These are phyloP conservation scores for Myopa testacea DNA, from an alignment of 2,888 invertebrate species.

Conservation along the genomic window DNA sequence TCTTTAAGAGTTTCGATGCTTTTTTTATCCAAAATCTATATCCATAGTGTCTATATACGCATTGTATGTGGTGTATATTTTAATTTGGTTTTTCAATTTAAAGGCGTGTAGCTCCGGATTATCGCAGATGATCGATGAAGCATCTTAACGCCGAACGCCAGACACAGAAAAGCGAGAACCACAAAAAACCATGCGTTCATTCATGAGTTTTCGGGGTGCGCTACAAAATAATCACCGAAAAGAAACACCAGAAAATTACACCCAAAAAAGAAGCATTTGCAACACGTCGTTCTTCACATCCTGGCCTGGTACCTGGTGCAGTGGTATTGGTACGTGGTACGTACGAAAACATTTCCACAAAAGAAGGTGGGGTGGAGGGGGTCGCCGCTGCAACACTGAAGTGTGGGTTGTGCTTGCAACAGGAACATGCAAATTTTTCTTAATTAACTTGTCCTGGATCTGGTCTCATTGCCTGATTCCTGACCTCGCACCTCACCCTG, in stretches of 20 bases:
- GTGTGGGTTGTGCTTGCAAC: slow-evolving; percentile 42
- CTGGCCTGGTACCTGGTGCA: too few relatives aligned
- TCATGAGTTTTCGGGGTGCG: background rate
- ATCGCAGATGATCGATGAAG: slow-evolving; percentile 60
- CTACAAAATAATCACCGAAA: too few relatives aligned
- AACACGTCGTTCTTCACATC: background rate
- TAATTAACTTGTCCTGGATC: slow-evolving; percentile 65
- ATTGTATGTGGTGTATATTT: background rate
- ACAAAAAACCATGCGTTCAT: slow-evolving; percentile 24
- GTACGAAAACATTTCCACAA: too few relatives aligned
- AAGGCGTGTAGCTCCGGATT: slow-evolving; percentile 63
- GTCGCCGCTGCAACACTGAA: background rate
- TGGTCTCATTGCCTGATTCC: slow-evolving; percentile 49
- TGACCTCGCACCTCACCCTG: slow-evolving; percentile 39
- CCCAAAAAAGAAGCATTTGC: background rate
- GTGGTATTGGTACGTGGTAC: too few relatives aligned
- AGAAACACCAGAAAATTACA: too few relatives aligned
- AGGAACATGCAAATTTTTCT: slow-evolving; percentile 65
- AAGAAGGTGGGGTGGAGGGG: background rate
- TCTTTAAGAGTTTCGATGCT: background rate
- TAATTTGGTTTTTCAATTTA: background rate
- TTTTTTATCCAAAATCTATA: background rate
- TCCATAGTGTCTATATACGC: slow-evolving; percentile 11
- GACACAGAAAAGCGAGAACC: background rate
- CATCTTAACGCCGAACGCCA: background rate